phyloP scores from a whole-genome alignment of 2,797 vertebrate species.

The Myotis daubentonii region DNA sequence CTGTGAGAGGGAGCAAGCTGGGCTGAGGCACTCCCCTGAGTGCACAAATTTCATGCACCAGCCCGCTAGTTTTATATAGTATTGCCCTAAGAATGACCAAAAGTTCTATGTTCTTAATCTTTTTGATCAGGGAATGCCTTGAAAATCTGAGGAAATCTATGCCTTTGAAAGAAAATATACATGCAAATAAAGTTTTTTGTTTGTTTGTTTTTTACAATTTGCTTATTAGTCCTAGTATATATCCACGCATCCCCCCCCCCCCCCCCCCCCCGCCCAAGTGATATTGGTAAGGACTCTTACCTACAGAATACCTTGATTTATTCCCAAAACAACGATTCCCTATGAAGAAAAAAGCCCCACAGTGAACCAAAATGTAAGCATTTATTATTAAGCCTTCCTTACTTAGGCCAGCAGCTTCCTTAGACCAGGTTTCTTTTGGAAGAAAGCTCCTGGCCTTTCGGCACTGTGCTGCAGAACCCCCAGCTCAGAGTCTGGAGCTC shows the following conservation, averaged over 20 bases:
- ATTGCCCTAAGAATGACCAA: not conserved
- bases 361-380: not conserved
- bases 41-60: no score
- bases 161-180: slow-evolving; percentile 15
- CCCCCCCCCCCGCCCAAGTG: no score
- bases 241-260: not conserved
- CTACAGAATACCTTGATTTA: not conserved
- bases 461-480: not conserved
- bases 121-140: not conserved
- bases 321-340: not conserved
- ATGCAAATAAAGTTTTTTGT: not conserved
- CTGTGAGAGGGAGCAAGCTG: no score
- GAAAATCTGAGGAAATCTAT: not conserved
- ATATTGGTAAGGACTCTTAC: not conserved
- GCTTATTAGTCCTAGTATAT: not conserved
- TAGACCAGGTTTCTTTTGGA: not conserved
- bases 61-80: not conserved
- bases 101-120: not conserved
- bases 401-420: not conserved
- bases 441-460: not conserved
- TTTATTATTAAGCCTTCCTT: not conserved
- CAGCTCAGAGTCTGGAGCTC: not conserved
- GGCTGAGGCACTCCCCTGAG: no score
- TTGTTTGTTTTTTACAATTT: not conserved
- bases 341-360: not conserved